These are phyloP conservation scores for Chinchilla lanigera DNA, from an alignment of 2,113 vertebrate genomes.

Conservation along the genomic window DNA sequence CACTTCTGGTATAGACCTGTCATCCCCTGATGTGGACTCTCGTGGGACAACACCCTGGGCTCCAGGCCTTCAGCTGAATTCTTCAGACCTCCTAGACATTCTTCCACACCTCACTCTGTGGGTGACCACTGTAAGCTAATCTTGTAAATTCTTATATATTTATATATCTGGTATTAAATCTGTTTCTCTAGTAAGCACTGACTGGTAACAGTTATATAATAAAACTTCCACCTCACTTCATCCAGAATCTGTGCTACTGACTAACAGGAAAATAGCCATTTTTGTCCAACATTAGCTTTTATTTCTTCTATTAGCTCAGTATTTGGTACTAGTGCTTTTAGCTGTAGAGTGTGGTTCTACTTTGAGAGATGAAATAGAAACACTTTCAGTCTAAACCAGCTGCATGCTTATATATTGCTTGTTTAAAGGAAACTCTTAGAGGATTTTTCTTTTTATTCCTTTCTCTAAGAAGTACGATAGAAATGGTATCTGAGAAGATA, in stretches of 20 bases:
- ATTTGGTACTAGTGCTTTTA: neutral
- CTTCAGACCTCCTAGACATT: neutral
- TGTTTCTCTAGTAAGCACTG: neutral
- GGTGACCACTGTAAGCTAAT: neutral
- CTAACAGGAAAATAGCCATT: neutral
- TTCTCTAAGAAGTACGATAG: constrained; percentile 21
- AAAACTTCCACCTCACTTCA: neutral
- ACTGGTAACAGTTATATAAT: neutral
- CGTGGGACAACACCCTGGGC: neutral
- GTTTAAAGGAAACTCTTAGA: neutral
- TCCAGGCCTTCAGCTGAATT: neutral
- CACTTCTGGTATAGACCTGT: neutral
- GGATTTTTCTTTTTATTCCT: neutral
- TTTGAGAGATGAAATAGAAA: neutral
- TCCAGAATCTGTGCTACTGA: neutral
- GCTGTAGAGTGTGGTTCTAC: neutral
- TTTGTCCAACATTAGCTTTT: neutral
- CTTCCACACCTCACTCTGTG: neutral
- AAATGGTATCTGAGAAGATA: neutral
- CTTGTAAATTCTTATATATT: neutral
- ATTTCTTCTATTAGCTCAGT: neutral
- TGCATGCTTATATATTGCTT: neutral
- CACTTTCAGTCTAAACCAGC: neutral
- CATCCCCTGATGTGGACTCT: neutral
- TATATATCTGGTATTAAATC: neutral